Percentiles rank a stretch among this genome's conserved stretches.
Conservation (phyloP, 2,888 invertebrate species). For the Drosophila yooni region DNA sequence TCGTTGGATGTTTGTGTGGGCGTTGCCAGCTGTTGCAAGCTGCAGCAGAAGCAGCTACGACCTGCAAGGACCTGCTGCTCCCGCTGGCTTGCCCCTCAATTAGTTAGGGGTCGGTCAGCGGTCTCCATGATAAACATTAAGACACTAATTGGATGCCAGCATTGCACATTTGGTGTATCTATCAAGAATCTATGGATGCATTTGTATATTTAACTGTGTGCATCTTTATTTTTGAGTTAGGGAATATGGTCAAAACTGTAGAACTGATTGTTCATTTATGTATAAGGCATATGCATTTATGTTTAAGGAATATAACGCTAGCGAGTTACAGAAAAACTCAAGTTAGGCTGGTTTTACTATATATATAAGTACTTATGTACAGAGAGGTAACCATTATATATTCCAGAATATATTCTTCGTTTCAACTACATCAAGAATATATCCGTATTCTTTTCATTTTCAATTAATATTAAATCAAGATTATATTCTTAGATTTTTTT, state of each 20-base stretch:
- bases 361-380: not conserved
- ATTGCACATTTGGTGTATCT: not conserved
- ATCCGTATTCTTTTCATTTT: not conserved
- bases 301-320: too few relatives aligned
- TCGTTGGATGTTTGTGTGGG: conserved; percentile 37
- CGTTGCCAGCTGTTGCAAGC: conserved; percentile 42
- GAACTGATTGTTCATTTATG: too few relatives aligned
- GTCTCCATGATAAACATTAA: conserved; percentile 44
- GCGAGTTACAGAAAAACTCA: too few relatives aligned
- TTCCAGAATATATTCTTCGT: not conserved
- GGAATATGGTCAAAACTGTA: not conserved
- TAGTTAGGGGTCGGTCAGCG: conserved; percentile 8
- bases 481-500: not conserved
- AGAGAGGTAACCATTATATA: too few relatives aligned
- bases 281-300: too few relatives aligned
- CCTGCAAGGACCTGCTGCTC: conserved; percentile 24
- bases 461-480: not conserved
- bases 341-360: not conserved
- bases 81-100: conserved; percentile 19
- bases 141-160: conserved; percentile 57
- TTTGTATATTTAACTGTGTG: not conserved
- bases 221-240: not conserved
- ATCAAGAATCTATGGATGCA: not conserved
- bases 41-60: not conserved
- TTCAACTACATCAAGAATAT: not conserved